Conservation (phyloP, 2,113 vertebrate species). For the Tragelaphus strepsiceros region DNA sequence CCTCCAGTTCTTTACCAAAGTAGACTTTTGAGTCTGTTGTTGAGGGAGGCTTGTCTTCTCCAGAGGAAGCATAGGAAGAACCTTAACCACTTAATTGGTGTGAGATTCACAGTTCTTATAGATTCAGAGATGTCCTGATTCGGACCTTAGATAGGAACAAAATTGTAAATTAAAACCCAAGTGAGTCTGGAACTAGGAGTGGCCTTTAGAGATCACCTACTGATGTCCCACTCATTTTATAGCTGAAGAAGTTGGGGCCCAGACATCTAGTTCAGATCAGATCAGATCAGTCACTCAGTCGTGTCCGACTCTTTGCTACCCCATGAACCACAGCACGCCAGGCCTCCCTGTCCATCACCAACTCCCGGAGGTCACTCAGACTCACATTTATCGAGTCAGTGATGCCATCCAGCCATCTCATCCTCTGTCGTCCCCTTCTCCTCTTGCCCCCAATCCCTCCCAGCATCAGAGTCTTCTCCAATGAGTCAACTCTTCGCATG, state of each 20-base stretch:
- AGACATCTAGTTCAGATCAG: not conserved
- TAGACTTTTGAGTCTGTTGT: not conserved
- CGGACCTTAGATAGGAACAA: not conserved
- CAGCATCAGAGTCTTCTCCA: too few relatives aligned
- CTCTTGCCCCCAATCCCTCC: too few relatives aligned
- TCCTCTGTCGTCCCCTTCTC: too few relatives aligned
- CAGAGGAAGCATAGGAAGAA: not conserved
- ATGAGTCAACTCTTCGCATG: too few relatives aligned
- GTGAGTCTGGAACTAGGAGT: not conserved
- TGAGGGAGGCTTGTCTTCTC: not conserved
- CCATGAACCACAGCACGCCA: too few relatives aligned
- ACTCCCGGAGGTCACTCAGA: too few relatives aligned
- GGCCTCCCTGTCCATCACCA: too few relatives aligned
- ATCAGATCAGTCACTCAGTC: too few relatives aligned
- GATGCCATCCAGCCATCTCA: too few relatives aligned
- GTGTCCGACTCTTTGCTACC: too few relatives aligned
- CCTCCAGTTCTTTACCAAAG: not conserved
- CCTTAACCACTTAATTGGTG: not conserved
- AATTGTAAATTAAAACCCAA: conserved; percentile 3
- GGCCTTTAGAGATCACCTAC: not conserved
- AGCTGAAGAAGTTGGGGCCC: not conserved
- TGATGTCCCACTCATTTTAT: not conserved
- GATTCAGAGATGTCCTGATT: not conserved
- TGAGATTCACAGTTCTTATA: not conserved
- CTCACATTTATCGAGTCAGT: too few relatives aligned